A percentile compares a stretch with the other conserved stretches of the same genome.
These are phyloP conservation scores for Papilio polytes DNA, from an alignment of 1,140 invertebrate species.

Conservation along the genomic window DNA sequence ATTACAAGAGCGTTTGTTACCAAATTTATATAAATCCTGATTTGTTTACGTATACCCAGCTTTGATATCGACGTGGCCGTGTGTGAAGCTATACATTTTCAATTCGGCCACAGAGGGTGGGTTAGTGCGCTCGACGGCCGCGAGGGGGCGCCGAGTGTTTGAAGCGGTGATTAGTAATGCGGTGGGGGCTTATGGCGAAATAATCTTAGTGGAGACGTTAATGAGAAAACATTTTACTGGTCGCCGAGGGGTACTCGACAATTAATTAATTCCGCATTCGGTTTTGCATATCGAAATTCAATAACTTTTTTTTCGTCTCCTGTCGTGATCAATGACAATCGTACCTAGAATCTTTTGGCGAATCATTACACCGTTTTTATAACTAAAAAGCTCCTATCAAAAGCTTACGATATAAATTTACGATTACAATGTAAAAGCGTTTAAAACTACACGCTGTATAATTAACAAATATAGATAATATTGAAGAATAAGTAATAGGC, in stretches of 20 bases:
- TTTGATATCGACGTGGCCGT: conserved; percentile 62
- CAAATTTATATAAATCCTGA: conserved; percentile 61
- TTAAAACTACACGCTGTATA: too few species aligned
- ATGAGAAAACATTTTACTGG: conserved; percentile 76
- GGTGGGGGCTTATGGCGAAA: conserved; percentile 74
- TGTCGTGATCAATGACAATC: neutral
- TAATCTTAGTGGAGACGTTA: conserved; percentile 75
- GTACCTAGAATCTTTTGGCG: neutral
- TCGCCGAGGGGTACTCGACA: conserved; percentile 56
- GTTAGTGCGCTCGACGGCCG: conserved; percentile 60
- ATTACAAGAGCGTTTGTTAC: conserved; percentile 33
- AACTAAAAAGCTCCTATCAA: too few species aligned
- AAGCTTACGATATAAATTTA: too few species aligned
- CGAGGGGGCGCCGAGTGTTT: conserved; percentile 66
- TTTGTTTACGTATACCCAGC: conserved; percentile 60
- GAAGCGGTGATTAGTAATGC: conserved; percentile 77
- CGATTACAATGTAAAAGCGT: too few species aligned
- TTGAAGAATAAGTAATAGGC: too few species aligned
- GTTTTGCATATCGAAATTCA: conserved; percentile 46
- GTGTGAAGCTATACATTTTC: conserved; percentile 74
- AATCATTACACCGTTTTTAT: neutral
- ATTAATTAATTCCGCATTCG: conserved; percentile 68
- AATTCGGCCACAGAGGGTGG: conserved; percentile 65
- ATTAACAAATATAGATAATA: too few species aligned
- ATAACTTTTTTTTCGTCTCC: conserved; percentile 17